phyloP scores from a whole-genome alignment of 92 coral and sea anemone species.

The Heteractis magnifica region DNA sequence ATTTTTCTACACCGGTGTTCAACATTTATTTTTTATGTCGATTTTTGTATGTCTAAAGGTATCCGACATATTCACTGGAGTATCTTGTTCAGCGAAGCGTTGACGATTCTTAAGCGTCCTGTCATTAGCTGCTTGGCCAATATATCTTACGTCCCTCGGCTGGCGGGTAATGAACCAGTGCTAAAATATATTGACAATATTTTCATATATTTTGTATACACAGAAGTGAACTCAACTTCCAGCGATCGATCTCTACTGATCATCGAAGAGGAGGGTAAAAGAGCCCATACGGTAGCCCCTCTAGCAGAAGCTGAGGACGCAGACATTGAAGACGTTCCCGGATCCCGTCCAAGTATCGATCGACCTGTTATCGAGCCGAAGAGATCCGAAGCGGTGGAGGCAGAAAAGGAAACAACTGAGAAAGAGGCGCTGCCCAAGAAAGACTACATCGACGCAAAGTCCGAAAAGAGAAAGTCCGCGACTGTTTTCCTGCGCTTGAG shows the following conservation, averaged over 20 bases:
- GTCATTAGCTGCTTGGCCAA: too few relatives aligned
- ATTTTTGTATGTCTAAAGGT: too few relatives aligned
- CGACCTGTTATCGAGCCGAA: background rate
- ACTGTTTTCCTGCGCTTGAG: slow-evolving; percentile 1
- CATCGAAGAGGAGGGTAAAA: slow-evolving; percentile 29
- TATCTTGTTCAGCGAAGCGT: too few relatives aligned
- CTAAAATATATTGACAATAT: background rate
- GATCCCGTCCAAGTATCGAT: slow-evolving; percentile 23
- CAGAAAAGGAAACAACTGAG: slow-evolving; percentile 1
- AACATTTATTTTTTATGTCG: too few relatives aligned
- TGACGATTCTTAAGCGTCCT: too few relatives aligned
- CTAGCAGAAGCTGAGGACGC: slow-evolving; percentile 27
- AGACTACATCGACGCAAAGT: slow-evolving; percentile 3
- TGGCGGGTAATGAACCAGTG: background rate
- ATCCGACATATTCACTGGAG: too few relatives aligned
- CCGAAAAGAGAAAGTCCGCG: slow-evolving; percentile 13
- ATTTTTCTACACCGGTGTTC: too few relatives aligned
- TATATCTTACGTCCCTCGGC: background rate
- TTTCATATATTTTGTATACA: background rate
- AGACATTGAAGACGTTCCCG: background rate
- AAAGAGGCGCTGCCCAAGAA: slow-evolving; percentile 1
- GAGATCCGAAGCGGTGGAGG: background rate
- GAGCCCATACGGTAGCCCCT: slow-evolving; percentile 1
- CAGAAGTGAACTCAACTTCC: background rate
- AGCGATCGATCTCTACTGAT: slow-evolving; percentile 12